phyloP scores from a whole-genome alignment of 2,888 invertebrate species.

The Andrena praecox region DNA sequence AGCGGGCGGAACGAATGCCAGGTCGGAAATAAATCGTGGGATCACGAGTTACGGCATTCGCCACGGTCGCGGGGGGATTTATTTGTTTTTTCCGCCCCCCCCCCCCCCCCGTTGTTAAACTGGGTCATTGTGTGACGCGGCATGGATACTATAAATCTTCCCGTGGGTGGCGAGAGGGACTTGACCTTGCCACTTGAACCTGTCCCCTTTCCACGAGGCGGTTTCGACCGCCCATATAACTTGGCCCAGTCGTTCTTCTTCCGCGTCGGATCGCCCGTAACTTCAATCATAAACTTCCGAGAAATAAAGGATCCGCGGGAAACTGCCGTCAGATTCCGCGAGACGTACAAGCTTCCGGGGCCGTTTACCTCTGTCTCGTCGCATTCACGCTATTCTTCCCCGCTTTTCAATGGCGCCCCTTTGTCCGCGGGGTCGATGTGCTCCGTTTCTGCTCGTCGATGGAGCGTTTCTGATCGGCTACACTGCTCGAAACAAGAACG shows the following conservation, averaged over 20 bases:
- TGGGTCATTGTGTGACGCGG: slow-evolving; percentile 68
- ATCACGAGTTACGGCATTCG: slow-evolving; percentile 38
- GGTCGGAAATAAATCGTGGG: slow-evolving; percentile 48
- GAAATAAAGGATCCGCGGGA: slow-evolving; percentile 57
- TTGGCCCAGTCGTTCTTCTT: slow-evolving; percentile 63
- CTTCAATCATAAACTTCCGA: slow-evolving; percentile 65
- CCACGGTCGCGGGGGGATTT: slow-evolving; percentile 14
- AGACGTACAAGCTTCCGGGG: slow-evolving; percentile 14
- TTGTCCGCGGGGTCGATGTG: slow-evolving; percentile 2
- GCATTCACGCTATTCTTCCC: not conserved
- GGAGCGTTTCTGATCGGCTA: not conserved
- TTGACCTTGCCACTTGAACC: slow-evolving; percentile 73
- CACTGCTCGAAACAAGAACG: not conserved
- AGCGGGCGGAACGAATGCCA: slow-evolving; percentile 25
- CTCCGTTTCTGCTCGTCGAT: not conserved
- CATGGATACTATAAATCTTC: slow-evolving; percentile 65
- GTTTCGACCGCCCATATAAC: slow-evolving; percentile 54
- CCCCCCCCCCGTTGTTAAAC: slow-evolving; percentile 41
- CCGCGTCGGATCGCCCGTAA: slow-evolving; percentile 50
- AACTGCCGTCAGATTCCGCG: slow-evolving; percentile 28
- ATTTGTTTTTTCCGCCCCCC: not conserved
- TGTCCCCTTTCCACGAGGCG: slow-evolving; percentile 42
- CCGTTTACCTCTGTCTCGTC: slow-evolving; percentile 18
- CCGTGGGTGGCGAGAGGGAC: slow-evolving; percentile 45
- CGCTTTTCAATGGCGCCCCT: not conserved